Evolutionary conservation across 2,888 invertebrate species (phyloP).

Genomic region (Apamea anceps): DNA sequence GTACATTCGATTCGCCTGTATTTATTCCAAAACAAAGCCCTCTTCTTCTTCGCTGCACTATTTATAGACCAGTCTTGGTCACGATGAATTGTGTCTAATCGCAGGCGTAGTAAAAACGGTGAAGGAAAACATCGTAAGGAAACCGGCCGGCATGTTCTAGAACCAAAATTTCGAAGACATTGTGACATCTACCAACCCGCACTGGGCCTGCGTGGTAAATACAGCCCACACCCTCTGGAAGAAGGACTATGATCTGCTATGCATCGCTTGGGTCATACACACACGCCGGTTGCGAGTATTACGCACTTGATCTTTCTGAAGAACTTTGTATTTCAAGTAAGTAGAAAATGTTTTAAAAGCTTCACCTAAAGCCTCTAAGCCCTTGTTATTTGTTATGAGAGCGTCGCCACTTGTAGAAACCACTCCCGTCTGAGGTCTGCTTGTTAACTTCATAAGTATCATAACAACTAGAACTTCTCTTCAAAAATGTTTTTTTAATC

Average conservation of each 20-base stretch:
- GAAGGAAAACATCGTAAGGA: no score
- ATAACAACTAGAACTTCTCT: slow-evolving; percentile 32
- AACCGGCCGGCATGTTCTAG: no score
- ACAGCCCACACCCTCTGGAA: no score
- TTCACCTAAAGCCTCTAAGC: slow-evolving; percentile 9
- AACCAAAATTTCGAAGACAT: no score
- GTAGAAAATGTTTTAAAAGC: slow-evolving; percentile 1
- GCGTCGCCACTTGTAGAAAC: slow-evolving; percentile 41
- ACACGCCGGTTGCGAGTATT: background rate
- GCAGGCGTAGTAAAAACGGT: background rate
- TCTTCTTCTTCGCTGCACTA: background rate
- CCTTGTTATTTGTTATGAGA: slow-evolving; percentile 49
- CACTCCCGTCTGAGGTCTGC: slow-evolving; percentile 38
- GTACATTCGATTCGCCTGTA: background rate
- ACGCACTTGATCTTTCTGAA: background rate
- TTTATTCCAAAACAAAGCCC: background rate
- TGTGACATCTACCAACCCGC: no score
- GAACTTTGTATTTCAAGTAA: background rate
- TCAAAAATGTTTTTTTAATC: slow-evolving; percentile 23
- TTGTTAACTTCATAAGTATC: slow-evolving; percentile 54
- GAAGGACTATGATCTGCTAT: no score
- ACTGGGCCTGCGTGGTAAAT: no score
- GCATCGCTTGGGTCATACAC: background rate
- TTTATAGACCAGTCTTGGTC: background rate
- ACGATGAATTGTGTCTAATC: background rate